Conservation (phyloP, 2,113 vertebrate species). For the Psittacula cyanocephala region DNA sequence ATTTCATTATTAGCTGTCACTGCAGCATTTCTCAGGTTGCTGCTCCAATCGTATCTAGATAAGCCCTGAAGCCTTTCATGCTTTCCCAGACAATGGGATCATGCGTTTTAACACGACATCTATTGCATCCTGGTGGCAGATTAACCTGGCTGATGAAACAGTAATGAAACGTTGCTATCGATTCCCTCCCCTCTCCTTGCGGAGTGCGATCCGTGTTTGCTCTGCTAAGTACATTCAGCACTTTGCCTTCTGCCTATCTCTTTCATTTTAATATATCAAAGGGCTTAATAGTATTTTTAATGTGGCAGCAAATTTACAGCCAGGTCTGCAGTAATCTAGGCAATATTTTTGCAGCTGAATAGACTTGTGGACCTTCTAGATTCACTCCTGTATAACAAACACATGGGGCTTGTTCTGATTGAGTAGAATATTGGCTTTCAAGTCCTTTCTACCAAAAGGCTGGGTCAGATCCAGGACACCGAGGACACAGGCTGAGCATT, state of each 20-base stretch:
- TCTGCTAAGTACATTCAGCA: background rate
- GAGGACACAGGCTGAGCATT: background rate
- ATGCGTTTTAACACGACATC: accelerated
- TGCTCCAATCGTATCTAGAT: background rate
- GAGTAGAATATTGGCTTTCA: background rate
- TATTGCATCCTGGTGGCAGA: background rate
- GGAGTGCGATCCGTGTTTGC: background rate
- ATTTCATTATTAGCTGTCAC: background rate
- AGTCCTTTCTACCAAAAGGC: background rate
- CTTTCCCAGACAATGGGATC: background rate
- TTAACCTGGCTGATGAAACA: background rate
- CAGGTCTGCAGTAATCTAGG: background rate
- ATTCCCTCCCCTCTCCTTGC: background rate
- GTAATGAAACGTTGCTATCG: background rate
- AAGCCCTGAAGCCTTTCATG: background rate
- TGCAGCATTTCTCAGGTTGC: background rate
- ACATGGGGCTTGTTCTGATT: background rate
- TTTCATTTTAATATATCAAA: background rate
- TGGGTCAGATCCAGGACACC: background rate
- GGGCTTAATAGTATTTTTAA: background rate
- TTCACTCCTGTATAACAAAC: background rate
- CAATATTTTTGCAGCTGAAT: background rate
- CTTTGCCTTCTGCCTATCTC: background rate
- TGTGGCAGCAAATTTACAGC: background rate
- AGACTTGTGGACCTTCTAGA: background rate